phyloP scores from a whole-genome alignment of 1,140 invertebrate species.

The Hermetia illucens region DNA sequence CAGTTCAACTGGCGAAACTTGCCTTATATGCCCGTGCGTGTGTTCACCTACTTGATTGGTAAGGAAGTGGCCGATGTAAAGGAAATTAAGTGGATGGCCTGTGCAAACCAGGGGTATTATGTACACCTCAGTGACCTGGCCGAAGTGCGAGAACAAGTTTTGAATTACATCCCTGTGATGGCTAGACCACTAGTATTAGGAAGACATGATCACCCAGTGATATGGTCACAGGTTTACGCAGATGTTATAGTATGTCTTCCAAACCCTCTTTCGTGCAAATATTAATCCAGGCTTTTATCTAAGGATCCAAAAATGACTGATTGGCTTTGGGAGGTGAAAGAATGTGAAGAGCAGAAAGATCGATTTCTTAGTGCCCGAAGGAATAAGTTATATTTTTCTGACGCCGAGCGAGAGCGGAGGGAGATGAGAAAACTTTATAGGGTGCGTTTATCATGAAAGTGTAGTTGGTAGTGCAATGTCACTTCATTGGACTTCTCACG shows the following conservation, averaged over 20 bases:
- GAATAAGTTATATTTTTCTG: slow-evolving; percentile 36
- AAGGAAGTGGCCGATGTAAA: slow-evolving; percentile 68
- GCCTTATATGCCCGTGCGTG: slow-evolving; percentile 63
- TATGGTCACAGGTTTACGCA: slow-evolving; percentile 88
- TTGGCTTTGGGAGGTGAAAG: slow-evolving; percentile 72
- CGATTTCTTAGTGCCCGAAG: slow-evolving; percentile 45
- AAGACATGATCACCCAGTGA: slow-evolving; percentile 60
- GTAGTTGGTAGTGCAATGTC: too few species aligned
- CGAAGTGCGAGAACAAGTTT: slow-evolving; percentile 86
- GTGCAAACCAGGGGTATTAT: slow-evolving; percentile 85
- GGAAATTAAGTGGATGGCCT: slow-evolving; percentile 94
- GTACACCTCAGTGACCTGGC: slow-evolving; percentile 84
- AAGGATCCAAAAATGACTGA: slow-evolving; percentile 79
- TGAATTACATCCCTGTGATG: slow-evolving; percentile 84
- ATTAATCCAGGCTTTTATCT: not conserved
- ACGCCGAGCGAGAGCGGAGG: slow-evolving; percentile 31
- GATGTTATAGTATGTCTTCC: slow-evolving; percentile 57
- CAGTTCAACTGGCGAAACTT: slow-evolving; percentile 68
- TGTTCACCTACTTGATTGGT: slow-evolving; percentile 97
- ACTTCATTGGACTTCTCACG: too few species aligned
- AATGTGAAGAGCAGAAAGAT: slow-evolving; percentile 60
- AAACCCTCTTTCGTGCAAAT: slow-evolving; percentile 6
- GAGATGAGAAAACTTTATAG: slow-evolving; percentile 13
- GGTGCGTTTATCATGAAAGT: too few species aligned
- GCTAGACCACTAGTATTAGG: slow-evolving; percentile 72